Percentiles rank a stretch among this genome's conserved stretches.
Evolutionary conservation across 1,140 invertebrate species (phyloP).

Genomic region (Subanguina moxae): DNA sequence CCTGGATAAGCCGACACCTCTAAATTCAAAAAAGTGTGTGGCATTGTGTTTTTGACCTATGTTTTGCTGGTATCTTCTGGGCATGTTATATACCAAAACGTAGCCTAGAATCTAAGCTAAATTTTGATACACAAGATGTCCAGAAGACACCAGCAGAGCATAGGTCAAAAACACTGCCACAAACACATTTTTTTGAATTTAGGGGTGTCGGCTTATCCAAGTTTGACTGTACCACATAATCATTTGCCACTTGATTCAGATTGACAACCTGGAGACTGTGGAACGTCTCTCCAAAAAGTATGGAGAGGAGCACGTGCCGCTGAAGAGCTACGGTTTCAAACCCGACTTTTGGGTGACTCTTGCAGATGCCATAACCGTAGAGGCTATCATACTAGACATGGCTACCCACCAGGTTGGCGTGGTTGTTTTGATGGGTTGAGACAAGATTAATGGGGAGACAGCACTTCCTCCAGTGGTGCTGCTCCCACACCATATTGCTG

Average conservation of each 20-base stretch:
- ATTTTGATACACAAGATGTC: too few relatives aligned
- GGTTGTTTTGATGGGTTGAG: not conserved
- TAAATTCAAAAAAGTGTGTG: too few relatives aligned
- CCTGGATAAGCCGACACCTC: too few relatives aligned
- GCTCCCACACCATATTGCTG: not conserved
- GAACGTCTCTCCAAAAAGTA: slow-evolving; percentile 38
- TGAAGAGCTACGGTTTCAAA: slow-evolving; percentile 54
- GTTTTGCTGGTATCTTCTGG: too few relatives aligned
- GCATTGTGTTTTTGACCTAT: too few relatives aligned
- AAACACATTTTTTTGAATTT: too few relatives aligned
- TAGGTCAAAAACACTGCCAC: too few relatives aligned
- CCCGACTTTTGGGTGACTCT: slow-evolving; percentile 56
- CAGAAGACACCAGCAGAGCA: too few relatives aligned
- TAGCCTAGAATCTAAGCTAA: too few relatives aligned
- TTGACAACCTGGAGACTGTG: slow-evolving; percentile 50
- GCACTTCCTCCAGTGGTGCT: not conserved
- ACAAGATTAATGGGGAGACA: not conserved
- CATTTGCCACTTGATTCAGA: slow-evolving; percentile 41
- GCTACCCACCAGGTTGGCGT: slow-evolving; percentile 48
- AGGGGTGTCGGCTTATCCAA: too few relatives aligned
- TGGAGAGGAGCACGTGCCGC: slow-evolving; percentile 51
- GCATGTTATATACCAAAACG: too few relatives aligned
- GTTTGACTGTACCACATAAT: too few relatives aligned
- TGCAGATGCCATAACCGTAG: slow-evolving; percentile 54
- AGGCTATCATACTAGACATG: slow-evolving; percentile 52